Conservation (phyloP, 2,888 invertebrate species). For the Sminthurinus aureus region DNA sequence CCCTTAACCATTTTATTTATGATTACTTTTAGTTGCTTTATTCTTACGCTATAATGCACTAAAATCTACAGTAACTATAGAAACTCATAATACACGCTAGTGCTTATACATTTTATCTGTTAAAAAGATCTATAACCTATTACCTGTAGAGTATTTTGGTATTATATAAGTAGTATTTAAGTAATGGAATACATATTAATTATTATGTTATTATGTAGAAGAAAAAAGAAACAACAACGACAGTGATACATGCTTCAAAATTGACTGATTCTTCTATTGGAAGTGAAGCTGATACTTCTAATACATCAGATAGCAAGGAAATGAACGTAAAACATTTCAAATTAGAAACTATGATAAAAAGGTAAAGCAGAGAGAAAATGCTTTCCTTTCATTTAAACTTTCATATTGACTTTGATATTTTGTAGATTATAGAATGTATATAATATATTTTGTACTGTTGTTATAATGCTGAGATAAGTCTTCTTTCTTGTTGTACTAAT, state of each 20-base stretch:
- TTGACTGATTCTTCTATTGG: background rate
- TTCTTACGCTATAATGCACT: no score
- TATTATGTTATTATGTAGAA: background rate
- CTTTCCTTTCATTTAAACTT: no score
- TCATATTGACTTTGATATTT: no score
- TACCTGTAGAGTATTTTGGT: background rate
- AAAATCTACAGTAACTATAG: no score
- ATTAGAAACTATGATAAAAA: conserved; percentile 11
- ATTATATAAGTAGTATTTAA: background rate
- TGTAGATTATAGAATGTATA: no score
- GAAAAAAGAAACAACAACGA: background rate
- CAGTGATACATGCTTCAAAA: background rate
- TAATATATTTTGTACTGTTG: no score
- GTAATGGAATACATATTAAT: background rate
- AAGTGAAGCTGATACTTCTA: conserved; percentile 13
- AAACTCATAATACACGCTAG: no score
- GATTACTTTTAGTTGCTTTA: no score
- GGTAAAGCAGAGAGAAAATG: background rate
- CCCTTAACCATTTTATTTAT: no score
- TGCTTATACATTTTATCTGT: no score
- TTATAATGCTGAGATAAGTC: no score
- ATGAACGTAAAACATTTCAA: background rate
- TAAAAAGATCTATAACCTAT: background rate
- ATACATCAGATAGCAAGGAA: background rate
- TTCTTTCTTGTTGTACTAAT: no score